Conservation (phyloP, 2,113 vertebrate species). For the Erythrocercus mccallii region DNA sequence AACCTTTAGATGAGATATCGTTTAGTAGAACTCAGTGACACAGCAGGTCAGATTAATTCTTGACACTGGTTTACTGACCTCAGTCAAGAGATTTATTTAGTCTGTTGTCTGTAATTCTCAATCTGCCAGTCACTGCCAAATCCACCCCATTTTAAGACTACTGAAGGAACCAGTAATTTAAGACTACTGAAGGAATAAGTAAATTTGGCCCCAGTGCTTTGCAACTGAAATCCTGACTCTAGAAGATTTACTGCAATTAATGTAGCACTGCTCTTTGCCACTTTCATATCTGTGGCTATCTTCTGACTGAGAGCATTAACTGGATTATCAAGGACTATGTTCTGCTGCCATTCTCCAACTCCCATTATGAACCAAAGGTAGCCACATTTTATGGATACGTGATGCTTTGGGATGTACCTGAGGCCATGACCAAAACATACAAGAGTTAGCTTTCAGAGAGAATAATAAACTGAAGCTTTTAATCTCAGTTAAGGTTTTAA, state of each 20-base stretch:
- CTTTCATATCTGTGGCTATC: background rate
- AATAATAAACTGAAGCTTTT: background rate
- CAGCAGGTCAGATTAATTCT: background rate
- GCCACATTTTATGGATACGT: background rate
- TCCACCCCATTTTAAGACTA: background rate
- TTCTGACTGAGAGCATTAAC: background rate
- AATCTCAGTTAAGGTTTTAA: background rate
- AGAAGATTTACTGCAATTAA: constrained; percentile 8
- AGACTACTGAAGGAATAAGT: background rate
- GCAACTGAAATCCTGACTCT: background rate
- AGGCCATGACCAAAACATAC: background rate
- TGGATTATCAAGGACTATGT: background rate
- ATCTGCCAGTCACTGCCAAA: background rate
- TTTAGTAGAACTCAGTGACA: background rate
- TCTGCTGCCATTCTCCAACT: background rate
- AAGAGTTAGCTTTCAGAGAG: background rate
- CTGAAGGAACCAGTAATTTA: background rate
- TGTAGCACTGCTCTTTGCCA: background rate
- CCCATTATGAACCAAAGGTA: background rate
- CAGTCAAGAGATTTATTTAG: background rate
- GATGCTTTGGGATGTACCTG: background rate
- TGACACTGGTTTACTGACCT: background rate
- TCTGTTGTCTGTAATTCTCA: background rate
- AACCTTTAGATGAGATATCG: background rate
- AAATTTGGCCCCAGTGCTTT: background rate